Percentiles rank a stretch among this genome's conserved stretches.
Evolutionary conservation across 2,113 vertebrate genomes (phyloP).

Genomic region (Tragelaphus imberbis): DNA sequence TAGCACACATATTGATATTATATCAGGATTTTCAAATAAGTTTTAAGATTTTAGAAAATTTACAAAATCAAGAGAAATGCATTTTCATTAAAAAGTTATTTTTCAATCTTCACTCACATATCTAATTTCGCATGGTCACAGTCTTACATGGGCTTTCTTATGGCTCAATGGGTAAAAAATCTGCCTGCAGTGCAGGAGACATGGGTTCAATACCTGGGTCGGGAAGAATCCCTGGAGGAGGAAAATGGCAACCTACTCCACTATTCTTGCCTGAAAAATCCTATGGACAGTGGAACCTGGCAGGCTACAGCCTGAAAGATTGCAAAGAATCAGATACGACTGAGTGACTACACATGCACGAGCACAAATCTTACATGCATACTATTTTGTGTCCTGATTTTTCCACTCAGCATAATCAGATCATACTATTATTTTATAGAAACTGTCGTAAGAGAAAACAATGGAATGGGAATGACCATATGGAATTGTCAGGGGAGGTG

Average conservation of each 20-base stretch:
- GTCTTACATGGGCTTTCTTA: neutral
- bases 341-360: fast-evolving
- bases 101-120: neutral
- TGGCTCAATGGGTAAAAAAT: neutral
- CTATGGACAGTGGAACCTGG: neutral
- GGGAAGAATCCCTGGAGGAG: neutral
- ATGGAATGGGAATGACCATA: neutral
- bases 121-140: neutral
- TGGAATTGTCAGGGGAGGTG: neutral
- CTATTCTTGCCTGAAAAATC: neutral
- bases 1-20: neutral
- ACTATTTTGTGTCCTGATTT: neutral
- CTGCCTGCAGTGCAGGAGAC: neutral
- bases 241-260: neutral
- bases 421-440: neutral
- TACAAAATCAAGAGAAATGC: neutral
- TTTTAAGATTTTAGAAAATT: neutral
- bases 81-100: neutral
- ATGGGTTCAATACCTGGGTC: neutral
- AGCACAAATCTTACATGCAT: neutral
- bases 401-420: neutral
- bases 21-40: neutral
- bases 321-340: neutral
- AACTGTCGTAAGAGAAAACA: neutral
- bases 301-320: fast-evolving